These are phyloP conservation scores for Scaptomyza caliginosa DNA, from an alignment of 2,888 invertebrate genomes.

Conservation along the genomic window DNA sequence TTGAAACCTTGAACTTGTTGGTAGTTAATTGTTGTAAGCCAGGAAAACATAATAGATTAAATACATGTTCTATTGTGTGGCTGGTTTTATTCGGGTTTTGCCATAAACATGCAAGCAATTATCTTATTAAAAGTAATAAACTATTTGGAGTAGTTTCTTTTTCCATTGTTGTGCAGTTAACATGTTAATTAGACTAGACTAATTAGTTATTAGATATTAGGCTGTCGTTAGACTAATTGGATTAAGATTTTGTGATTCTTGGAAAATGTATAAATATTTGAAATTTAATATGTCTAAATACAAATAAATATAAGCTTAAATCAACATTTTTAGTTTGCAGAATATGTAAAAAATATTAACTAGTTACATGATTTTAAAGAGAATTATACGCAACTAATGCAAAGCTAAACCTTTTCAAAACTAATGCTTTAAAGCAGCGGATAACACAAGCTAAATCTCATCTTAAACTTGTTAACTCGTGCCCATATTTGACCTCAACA, in stretches of 20 bases:
- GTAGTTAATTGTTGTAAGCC: slow-evolving; percentile 17
- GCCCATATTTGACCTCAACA: slow-evolving; percentile 9
- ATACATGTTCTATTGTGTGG: slow-evolving; percentile 1
- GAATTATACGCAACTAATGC: too few species aligned
- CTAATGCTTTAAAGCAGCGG: background rate
- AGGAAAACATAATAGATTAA: slow-evolving; percentile 9
- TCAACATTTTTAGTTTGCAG: too few species aligned
- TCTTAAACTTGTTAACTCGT: background rate
- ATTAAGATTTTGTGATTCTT: background rate
- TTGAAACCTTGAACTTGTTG: slow-evolving; percentile 39
- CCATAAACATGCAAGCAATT: slow-evolving; percentile 1
- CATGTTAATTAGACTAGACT: too few species aligned
- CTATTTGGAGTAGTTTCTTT: too few species aligned
- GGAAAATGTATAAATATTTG: too few species aligned
- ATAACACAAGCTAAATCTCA: background rate
- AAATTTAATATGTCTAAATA: too few species aligned
- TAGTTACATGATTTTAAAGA: too few species aligned
- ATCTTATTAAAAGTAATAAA: background rate
- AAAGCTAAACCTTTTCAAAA: background rate
- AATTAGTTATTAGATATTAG: too few species aligned
- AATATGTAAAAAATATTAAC: too few species aligned
- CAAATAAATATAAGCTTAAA: too few species aligned
- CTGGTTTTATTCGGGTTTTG: background rate
- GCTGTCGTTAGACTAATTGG: background rate
- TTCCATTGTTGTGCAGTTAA: too few species aligned